A percentile compares a stretch with the other conserved stretches of the same genome.
These are phyloP conservation scores for Delphinus delphis DNA, from an alignment of 2,113 vertebrate species.

Conservation along the genomic window DNA sequence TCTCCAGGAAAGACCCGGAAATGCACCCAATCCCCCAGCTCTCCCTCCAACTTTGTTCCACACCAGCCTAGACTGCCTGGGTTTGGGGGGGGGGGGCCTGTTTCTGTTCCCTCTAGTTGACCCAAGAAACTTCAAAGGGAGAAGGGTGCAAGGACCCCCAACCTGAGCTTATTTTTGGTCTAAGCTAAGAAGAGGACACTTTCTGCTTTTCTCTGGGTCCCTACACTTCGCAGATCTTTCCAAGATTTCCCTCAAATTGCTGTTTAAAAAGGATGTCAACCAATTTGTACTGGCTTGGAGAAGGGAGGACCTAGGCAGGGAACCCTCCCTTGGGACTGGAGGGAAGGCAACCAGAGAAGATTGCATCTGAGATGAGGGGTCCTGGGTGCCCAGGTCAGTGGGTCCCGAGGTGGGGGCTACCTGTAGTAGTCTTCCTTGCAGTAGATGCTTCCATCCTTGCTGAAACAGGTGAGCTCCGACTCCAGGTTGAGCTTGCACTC, in stretches of 20 bases:
- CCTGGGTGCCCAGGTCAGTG: not conserved
- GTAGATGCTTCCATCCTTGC: constrained; percentile 99
- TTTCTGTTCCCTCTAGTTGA: not conserved
- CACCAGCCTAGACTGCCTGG: not conserved
- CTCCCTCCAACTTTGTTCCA: not conserved
- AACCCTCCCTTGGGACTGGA: not conserved
- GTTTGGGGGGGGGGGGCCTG: not conserved
- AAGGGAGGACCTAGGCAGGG: not conserved
- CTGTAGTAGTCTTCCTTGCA: constrained; percentile 99
- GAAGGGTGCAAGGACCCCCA: not conserved
- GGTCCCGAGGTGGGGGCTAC: constrained; percentile 76
- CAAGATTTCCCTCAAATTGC: not conserved
- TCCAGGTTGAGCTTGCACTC: constrained; percentile 99
- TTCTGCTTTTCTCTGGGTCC: not conserved
- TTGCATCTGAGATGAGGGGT: not conserved
- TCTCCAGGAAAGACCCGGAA: not conserved
- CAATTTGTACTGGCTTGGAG: not conserved
- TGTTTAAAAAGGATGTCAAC: constrained; percentile 5
- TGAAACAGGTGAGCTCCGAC: constrained; percentile 99
- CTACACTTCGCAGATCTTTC: not conserved
- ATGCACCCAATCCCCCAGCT: not conserved
- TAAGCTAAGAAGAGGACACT: not conserved
- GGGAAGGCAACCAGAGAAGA: not conserved
- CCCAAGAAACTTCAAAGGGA: constrained; percentile 49
- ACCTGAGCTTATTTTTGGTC: not conserved